phyloP scores from a whole-genome alignment of 2,888 invertebrate species.

The Hydrotaea cyrtoneurina region DNA sequence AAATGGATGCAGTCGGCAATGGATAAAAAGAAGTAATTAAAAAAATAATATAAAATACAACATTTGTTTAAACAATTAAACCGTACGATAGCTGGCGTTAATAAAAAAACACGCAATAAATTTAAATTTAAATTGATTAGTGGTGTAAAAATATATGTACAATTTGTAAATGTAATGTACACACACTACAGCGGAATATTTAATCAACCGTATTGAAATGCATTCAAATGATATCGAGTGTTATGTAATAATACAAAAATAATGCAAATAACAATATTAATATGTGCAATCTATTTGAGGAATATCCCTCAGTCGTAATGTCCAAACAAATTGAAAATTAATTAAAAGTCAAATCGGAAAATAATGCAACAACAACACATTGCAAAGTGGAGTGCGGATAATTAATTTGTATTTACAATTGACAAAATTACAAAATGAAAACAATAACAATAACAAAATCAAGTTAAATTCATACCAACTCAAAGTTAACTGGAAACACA shows the following conservation, averaged over 20 bases:
- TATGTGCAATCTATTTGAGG: not conserved
- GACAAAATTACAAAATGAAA: not conserved
- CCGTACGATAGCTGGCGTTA: not conserved
- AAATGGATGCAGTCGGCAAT: not conserved
- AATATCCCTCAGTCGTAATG: not conserved
- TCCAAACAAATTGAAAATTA: conserved; percentile 2
- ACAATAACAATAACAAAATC: not conserved
- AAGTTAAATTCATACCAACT: too few relatives aligned
- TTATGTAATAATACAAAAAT: not conserved
- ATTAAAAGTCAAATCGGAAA: conserved; percentile 1
- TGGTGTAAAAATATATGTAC: not conserved
- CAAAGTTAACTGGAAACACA: not conserved
- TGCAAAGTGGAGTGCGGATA: not conserved
- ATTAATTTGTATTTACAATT: not conserved
- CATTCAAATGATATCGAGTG: not conserved
- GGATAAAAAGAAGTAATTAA: conserved; percentile 16
- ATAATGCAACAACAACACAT: not conserved
- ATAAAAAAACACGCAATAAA: conserved; percentile 6
- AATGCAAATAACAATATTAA: conserved; percentile 11
- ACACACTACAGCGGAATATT: not conserved
- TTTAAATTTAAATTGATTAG: conserved; percentile 26
- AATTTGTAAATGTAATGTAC: not conserved
- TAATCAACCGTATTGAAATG: conserved; percentile 1
- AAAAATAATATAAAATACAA: not conserved
- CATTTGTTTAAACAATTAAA: too few relatives aligned